A percentile compares a stretch with the other conserved stretches of the same genome.
Conservation (phyloP, 2,113 vertebrate genomes). For the Ptyas mucosa region DNA sequence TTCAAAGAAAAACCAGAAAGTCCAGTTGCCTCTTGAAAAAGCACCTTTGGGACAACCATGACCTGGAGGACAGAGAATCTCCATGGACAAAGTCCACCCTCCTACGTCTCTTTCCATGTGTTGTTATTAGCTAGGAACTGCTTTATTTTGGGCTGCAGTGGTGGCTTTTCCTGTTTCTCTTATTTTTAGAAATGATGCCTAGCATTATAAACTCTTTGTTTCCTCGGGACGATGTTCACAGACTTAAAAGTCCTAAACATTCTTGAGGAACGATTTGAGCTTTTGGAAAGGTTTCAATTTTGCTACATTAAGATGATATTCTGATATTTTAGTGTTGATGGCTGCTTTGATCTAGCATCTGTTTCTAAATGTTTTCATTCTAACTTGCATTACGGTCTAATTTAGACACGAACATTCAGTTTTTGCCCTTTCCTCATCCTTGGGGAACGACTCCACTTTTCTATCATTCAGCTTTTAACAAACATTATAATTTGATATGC, state of each 20-base stretch:
- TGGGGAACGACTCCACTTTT: fast-evolving
- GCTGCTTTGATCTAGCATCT: neutral
- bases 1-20: too few species aligned
- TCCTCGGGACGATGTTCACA: neutral
- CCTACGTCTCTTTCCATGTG: neutral
- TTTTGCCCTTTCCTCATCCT: neutral
- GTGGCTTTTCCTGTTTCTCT: neutral
- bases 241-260: neutral
- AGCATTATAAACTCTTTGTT: neutral
- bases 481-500: neutral
- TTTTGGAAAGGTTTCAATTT: neutral
- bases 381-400: neutral
- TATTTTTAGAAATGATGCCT: neutral
- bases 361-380: neutral
- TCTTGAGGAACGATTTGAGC: neutral
- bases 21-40: too few species aligned
- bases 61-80: too few species aligned
- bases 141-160: neutral
- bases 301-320: neutral
- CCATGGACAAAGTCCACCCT: neutral
- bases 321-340: neutral
- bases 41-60: too few species aligned
- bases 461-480: fast-evolving
- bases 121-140: neutral
- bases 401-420: neutral